These are phyloP conservation scores for Hypercompe scribonia DNA, from an alignment of 2,888 invertebrate species.

Conservation along the genomic window DNA sequence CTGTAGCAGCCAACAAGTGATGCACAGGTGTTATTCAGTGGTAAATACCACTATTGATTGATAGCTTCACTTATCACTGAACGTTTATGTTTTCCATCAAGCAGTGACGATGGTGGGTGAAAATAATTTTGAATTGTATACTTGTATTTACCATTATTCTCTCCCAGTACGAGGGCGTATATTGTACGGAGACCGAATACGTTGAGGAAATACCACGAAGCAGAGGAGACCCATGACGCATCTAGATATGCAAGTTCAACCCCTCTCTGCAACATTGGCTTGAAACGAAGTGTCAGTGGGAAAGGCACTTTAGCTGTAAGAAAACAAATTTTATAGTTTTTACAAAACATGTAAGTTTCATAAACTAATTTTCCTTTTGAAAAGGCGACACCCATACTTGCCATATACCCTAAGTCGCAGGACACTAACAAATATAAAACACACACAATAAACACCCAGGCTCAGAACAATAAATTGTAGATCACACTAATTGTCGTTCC, in stretches of 20 bases:
- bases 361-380: too few species aligned
- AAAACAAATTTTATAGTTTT: background rate
- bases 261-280: constrained; percentile 99
- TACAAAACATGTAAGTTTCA: too few species aligned
- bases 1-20: background rate
- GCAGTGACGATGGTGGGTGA: too few species aligned
- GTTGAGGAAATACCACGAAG: constrained; percentile 99
- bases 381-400: too few species aligned
- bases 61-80: too few species aligned
- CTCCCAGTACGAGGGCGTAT: constrained; percentile 98
- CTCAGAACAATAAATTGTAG: too few species aligned
- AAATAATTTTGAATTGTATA: background rate
- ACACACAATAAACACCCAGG: too few species aligned
- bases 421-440: too few species aligned
- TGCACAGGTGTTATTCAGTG: background rate
- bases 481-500: too few species aligned
- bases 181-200: constrained; percentile 99
- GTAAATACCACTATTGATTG: too few species aligned
- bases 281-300: constrained; percentile 98
- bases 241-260: constrained; percentile 98
- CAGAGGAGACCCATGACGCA: constrained; percentile 99
- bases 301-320: constrained; percentile 97
- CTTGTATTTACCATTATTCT: constrained; percentile 92
- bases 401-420: too few species aligned
- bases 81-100: too few species aligned